Conservation (phyloP, 2,888 invertebrate genomes). For the Drosophila monieri region DNA sequence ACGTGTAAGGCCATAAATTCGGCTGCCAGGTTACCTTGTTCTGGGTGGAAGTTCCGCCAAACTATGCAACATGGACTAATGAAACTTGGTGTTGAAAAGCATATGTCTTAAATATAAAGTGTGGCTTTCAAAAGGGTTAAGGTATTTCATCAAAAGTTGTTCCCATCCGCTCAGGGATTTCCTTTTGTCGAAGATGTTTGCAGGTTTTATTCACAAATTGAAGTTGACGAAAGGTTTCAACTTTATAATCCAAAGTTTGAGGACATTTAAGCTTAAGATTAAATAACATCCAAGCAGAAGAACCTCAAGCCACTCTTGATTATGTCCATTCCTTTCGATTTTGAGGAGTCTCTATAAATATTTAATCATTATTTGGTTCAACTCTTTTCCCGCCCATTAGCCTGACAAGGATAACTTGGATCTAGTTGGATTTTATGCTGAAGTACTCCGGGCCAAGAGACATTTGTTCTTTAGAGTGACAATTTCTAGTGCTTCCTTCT, state of each 20-base stretch:
- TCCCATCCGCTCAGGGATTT: no score
- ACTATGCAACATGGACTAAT: conserved; percentile 47
- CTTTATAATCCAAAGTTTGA: no score
- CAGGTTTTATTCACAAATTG: neutral
- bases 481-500: conserved; percentile 55
- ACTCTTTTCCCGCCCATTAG: conserved; percentile 55
- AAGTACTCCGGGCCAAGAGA: neutral
- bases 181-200: neutral
- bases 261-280: no score
- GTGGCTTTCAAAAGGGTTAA: neutral
- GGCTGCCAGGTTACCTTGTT: conserved; percentile 26
- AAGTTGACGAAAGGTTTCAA: neutral
- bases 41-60: conserved; percentile 23
- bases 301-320: no score
- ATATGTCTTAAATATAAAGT: neutral
- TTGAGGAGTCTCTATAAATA: conserved; percentile 54
- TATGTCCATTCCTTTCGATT: no score
- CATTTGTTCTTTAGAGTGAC: conserved; percentile 5
- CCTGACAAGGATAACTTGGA: conserved; percentile 59
- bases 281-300: no score
- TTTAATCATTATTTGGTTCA: conserved; percentile 55
- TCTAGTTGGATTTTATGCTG: conserved; percentile 28
- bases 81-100: conserved; percentile 35
- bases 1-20: conserved; percentile 57
- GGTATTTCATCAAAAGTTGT: neutral